These are phyloP conservation scores for Pygmarrhopalites habei DNA, from an alignment of 1,140 invertebrate species.

Conservation along the genomic window DNA sequence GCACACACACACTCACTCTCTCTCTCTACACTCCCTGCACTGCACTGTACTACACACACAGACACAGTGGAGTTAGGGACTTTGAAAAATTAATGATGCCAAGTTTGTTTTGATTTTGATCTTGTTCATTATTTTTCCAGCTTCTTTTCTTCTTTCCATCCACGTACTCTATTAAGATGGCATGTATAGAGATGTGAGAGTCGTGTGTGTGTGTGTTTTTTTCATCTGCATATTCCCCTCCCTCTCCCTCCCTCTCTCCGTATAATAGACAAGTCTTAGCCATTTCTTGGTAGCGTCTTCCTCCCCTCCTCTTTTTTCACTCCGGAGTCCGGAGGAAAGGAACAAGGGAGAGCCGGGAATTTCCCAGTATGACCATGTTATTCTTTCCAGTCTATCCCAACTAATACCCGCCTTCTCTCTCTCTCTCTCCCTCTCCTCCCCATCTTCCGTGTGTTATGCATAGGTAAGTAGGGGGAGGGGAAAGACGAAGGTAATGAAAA, in stretches of 20 bases:
- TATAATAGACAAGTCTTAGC: background rate
- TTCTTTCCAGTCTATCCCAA: no score
- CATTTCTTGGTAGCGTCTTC: no score
- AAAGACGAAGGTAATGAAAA: conserved; percentile 5
- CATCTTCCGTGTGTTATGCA: background rate
- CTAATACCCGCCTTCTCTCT: conserved; percentile 21
- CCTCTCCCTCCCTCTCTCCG: background rate
- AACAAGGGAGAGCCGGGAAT: conserved; percentile 1
- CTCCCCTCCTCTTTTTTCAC: no score
- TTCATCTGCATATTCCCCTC: background rate
- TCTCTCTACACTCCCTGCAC: no score
- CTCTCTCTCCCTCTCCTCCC: conserved; percentile 7
- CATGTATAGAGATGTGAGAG: no score
- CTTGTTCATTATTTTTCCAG: conserved; percentile 32
- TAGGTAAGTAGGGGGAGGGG: background rate
- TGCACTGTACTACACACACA: no score
- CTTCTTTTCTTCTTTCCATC: conserved; percentile 17
- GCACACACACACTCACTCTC: no score
- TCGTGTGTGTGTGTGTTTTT: no score
- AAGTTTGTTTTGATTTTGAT: conserved; percentile 37
- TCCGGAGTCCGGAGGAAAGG: no score
- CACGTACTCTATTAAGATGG: no score
- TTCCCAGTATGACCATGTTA: conserved; percentile 17
- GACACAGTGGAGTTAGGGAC: no score
- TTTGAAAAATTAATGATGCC: conserved; percentile 38